Percentiles rank a stretch among this genome's conserved stretches.
Conservation (phyloP, 35 echinoderm and acorn worm species). For the Chiridota heheva region DNA sequence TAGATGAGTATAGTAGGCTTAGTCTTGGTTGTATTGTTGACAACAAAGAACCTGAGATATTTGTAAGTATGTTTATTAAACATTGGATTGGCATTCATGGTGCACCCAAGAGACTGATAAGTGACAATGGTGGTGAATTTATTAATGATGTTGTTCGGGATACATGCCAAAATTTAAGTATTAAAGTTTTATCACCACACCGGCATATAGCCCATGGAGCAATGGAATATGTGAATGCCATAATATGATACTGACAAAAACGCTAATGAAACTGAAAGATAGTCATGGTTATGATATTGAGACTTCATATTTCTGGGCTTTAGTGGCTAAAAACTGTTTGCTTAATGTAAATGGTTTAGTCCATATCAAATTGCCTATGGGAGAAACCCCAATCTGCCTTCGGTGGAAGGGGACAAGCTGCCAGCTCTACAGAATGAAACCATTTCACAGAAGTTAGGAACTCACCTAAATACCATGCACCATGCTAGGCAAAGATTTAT, state of each 20-base stretch:
- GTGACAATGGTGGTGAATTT: conserved; percentile 45
- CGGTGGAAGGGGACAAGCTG: background rate
- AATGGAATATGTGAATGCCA: conserved; percentile 14
- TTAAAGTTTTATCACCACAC: background rate
- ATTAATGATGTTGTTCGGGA: conserved; percentile 5
- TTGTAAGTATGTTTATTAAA: conserved; percentile 22
- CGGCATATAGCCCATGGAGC: conserved; percentile 20
- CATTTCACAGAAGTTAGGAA: background rate
- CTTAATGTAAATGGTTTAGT: conserved; percentile 21
- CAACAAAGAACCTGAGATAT: conserved; percentile 1
- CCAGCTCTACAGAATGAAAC: conserved; percentile 38
- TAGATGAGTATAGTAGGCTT: conserved; percentile 29
- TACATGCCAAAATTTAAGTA: conserved; percentile 36
- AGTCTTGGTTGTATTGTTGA: conserved; percentile 18
- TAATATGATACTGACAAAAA: background rate
- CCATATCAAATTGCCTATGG: conserved; percentile 25
- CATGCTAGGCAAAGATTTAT: conserved; percentile 11
- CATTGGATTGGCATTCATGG: conserved; percentile 40
- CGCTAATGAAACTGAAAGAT: conserved; percentile 14
- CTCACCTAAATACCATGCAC: conserved; percentile 36
- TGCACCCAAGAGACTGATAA: conserved; percentile 23
- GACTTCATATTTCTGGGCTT: conserved; percentile 1
- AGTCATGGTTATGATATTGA: background rate
- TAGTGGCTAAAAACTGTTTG: conserved; percentile 23
- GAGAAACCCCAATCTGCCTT: conserved; percentile 43